Evolutionary conservation across 2,797 vertebrate genomes (phyloP).

Genomic region (Rhincodon typus): DNA sequence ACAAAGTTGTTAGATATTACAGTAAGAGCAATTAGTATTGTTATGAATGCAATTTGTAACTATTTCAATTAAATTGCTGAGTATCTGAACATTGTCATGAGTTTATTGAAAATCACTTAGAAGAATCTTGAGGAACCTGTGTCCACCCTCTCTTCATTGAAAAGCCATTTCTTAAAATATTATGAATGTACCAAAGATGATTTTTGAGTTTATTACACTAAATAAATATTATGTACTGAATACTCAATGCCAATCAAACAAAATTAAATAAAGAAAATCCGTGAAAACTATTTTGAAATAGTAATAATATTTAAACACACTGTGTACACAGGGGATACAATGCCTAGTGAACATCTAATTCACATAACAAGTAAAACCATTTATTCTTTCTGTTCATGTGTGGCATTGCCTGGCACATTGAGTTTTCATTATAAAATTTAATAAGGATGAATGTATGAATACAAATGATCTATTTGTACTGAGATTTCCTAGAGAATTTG

Average conservation of each 20-base stretch:
- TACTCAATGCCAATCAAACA: conserved; percentile 14
- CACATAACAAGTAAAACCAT: conserved; percentile 49
- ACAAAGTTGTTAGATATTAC: neutral
- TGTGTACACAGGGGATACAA: conserved; percentile 46
- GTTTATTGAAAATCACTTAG: neutral
- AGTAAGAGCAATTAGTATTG: neutral
- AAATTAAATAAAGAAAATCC: conserved; percentile 42
- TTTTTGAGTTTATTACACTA: neutral
- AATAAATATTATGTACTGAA: conserved; percentile 6
- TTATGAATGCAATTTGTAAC: neutral
- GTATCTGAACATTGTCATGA: neutral
- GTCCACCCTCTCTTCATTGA: too few relatives aligned
- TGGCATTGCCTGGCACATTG: conserved; percentile 42
- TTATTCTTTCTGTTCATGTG: conserved; percentile 50
- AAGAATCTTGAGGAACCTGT: neutral
- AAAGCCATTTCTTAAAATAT: neutral
- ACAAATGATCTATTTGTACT: conserved; percentile 54
- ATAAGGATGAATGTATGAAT: conserved; percentile 54
- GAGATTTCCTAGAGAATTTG: conserved; percentile 44
- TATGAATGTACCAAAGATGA: neutral
- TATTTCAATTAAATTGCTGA: neutral
- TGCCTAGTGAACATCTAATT: conserved; percentile 49
- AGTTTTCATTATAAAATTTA: conserved; percentile 55
- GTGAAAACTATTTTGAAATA: conserved; percentile 49
- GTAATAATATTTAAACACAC: conserved; percentile 53